Conservation (phyloP, 2,113 vertebrate species). For the Suncus etruscus region DNA sequence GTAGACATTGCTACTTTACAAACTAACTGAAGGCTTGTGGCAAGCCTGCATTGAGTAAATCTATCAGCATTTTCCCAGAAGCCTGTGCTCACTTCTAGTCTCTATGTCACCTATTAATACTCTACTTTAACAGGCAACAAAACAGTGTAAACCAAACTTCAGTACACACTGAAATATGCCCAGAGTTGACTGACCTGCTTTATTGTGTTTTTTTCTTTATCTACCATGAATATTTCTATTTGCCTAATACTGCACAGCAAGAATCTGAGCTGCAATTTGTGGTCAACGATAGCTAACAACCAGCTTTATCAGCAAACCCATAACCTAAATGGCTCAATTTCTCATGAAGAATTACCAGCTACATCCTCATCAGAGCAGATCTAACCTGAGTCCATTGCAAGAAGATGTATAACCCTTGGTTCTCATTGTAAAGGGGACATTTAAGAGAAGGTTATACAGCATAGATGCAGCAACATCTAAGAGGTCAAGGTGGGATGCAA, state of each 20-base stretch:
- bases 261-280: neutral
- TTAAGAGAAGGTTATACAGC: neutral
- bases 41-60: neutral
- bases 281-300: too few species aligned
- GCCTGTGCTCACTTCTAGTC: neutral
- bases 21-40: neutral
- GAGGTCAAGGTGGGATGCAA: neutral
- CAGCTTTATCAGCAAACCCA: neutral
- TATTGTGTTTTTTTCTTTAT: neutral
- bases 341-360: neutral
- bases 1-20: neutral
- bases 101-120: neutral
- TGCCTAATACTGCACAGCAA: too few species aligned
- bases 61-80: neutral
- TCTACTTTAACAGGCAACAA: neutral
- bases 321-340: neutral
- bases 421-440: neutral
- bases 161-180: too few species aligned
- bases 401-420: neutral
- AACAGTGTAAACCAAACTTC: neutral
- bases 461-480: neutral
- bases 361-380: neutral
- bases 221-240: neutral
- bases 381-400: rapidly evolving
- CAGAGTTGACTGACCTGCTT: neutral